Percentiles rank a stretch among this genome's conserved stretches.
phyloP scores from a whole-genome alignment of 2,888 invertebrate species.

The Ceriagrion tenellum region DNA sequence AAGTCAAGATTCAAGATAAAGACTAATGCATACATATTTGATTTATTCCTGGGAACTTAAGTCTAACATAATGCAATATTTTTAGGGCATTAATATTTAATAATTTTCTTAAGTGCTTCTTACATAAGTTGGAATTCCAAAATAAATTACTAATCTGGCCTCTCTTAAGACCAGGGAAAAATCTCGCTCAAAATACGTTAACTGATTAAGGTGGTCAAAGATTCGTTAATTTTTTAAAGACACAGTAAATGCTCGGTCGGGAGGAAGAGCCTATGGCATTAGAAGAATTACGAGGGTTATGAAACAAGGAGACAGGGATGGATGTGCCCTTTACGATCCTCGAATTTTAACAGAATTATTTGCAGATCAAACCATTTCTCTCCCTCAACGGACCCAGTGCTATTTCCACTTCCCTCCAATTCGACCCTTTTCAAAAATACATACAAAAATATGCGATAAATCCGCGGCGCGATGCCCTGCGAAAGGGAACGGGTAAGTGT shows the following conservation, averaged over 20 bases:
- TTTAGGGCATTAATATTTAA: too few species aligned
- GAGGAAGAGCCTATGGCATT: not conserved
- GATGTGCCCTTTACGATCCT: not conserved
- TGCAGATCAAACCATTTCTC: not conserved
- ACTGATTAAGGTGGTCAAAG: too few species aligned
- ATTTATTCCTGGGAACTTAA: too few species aligned
- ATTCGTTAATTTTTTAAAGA: too few species aligned
- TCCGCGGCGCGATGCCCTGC: conserved; percentile 46
- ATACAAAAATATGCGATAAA: conserved; percentile 38
- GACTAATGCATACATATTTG: too few species aligned
- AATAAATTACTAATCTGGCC: too few species aligned
- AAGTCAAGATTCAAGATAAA: too few species aligned
- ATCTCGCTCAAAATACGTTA: too few species aligned
- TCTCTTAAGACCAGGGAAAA: too few species aligned
- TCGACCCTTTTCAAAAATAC: conserved; percentile 52
- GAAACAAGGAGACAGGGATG: not conserved
- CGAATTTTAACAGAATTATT: not conserved
- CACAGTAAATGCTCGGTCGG: not conserved
- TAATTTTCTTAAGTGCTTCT: too few species aligned
- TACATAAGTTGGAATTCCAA: too few species aligned
- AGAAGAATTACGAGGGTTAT: not conserved
- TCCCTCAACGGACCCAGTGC: not conserved
- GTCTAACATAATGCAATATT: too few species aligned
- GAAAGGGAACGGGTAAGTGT: not conserved
- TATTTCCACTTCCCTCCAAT: not conserved